phyloP scores from a whole-genome alignment of 2,888 invertebrate genomes.

The Elegia similella region DNA sequence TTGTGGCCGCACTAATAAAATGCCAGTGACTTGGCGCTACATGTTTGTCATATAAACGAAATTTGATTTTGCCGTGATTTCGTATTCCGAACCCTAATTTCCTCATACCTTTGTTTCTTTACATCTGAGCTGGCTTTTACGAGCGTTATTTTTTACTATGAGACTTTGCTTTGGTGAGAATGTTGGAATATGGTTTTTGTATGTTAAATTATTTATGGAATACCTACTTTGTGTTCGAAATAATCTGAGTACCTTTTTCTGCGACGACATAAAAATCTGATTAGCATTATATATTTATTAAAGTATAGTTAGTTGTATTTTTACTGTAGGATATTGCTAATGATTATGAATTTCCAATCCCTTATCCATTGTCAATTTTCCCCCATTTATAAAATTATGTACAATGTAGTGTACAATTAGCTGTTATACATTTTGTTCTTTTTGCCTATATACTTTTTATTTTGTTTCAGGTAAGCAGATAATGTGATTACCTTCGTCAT shows the following conservation, averaged over 20 bases:
- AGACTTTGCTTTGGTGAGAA: not conserved
- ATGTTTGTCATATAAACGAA: conserved; percentile 65
- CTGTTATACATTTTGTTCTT: no score
- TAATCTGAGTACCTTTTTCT: not conserved
- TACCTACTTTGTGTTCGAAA: not conserved
- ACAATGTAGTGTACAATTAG: no score
- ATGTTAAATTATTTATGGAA: not conserved
- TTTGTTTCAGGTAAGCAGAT: no score
- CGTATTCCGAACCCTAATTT: conserved; percentile 57
- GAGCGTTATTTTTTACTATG: conserved; percentile 12
- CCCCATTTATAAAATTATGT: no score
- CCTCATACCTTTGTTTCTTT: conserved; percentile 47
- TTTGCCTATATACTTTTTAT: no score
- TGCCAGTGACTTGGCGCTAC: conserved; percentile 52
- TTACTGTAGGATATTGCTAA: no score
- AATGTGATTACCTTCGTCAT: no score
- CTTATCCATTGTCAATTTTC: no score
- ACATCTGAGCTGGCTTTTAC: conserved; percentile 34
- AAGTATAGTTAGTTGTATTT: no score
- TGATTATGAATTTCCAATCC: no score
- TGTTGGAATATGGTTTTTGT: not conserved
- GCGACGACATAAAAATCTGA: no score
- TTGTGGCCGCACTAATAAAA: conserved; percentile 56
- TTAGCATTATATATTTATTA: no score
- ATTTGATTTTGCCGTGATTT: conserved; percentile 60